Base-by-base conservation (phyloP, 2,888 invertebrate genomes). In the Mesorhabditis belari region DNA sequence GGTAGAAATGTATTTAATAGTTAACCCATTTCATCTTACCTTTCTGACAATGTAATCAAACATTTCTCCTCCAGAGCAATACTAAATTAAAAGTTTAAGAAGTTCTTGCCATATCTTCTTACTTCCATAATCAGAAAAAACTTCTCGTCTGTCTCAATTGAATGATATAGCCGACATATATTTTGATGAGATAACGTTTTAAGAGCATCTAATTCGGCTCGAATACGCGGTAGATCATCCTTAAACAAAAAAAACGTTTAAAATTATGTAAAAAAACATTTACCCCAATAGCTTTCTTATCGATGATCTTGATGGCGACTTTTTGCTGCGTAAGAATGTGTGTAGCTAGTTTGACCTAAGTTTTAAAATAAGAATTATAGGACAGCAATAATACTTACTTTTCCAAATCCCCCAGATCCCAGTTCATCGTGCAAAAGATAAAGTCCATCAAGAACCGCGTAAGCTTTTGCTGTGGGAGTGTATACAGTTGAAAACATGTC, bases 31-130 rank as follows among this genome's bases (percentile, higher is more conserved):
- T n/a, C n/a, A 82, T 57, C 87, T 84, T 73, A 88, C 88, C 76
- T 87, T 88, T 73, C 88, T 87, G 49, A 90, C 89, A 66, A 90
- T 90, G 77, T 90, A 89, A 83, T 90, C 90, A 82, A 90, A 90
- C 61, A 90, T 82, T 82, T 90, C 90, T 49, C 90, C 90, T 49
- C 89, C 89, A 49, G 88, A 87, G 77, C 90, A 90, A 78, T 90
- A 89, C 84, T 86, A 74, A 55, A 65, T 66, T 23, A 60, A 24
- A 44, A n/a, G 24, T 54, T 54, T 19, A n/a, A 28, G 5, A 5
- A 19, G 21, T 21, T 25, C 24, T 26, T n/a, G 23, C 3, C 49
- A n/a, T 3, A 61, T 55, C 9, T 19, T 50, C 66, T 60, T 72
- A 86, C 86, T 84, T 90, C 90, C 78, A 90, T 85, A n/a, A 90